Conservation (phyloP, 2,113 vertebrate genomes). For the Noctilio leporinus region DNA sequence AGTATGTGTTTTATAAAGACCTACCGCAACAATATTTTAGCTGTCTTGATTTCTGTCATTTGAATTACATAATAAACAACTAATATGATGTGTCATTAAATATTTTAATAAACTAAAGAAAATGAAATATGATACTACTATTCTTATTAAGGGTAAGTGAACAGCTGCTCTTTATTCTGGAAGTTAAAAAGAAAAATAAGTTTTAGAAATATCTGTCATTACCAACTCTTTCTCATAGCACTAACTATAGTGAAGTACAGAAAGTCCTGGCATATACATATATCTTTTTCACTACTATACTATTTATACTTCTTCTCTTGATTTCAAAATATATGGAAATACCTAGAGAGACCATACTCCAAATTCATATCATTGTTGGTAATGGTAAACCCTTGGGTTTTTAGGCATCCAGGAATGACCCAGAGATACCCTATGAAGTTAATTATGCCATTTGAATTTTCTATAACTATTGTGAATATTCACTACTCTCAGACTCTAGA, state of each 20-base stretch:
- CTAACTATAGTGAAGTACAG: not conserved
- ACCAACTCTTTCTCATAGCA: not conserved
- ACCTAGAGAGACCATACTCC: not conserved
- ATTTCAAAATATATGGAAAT: not conserved
- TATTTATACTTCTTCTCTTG: not conserved
- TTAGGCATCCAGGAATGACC: not conserved
- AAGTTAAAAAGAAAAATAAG: not conserved
- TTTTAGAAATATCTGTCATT: not conserved
- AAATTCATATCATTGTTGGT: not conserved
- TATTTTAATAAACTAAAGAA: not conserved
- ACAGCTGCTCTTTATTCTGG: not conserved
- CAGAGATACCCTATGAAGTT: not conserved
- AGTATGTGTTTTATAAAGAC: not conserved
- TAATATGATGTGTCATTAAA: not conserved
- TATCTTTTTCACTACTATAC: not conserved
- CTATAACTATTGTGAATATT: not conserved
- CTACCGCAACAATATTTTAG: not conserved
- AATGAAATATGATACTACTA: not conserved
- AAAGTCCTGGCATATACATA: not conserved
- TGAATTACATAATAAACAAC: not conserved
- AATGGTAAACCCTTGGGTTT: not conserved
- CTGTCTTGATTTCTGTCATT: not conserved
- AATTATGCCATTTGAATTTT: not conserved
- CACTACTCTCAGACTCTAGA: not conserved
- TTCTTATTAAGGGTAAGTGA: constrained; percentile 6